phyloP scores from a whole-genome alignment of 2,113 vertebrate species.

The Gadus chalcogrammus region DNA sequence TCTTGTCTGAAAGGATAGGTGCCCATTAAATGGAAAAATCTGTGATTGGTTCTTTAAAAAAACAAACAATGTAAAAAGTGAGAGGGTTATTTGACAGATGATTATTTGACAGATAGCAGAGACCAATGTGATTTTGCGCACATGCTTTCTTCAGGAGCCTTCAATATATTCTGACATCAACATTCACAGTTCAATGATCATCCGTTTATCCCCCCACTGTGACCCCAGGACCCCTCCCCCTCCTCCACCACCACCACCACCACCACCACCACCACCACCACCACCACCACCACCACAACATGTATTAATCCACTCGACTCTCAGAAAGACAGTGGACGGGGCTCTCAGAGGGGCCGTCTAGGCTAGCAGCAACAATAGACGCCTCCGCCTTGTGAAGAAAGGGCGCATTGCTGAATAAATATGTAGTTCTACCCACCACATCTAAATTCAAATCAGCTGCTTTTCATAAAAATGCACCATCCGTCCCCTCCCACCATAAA shows the following conservation, averaged over 20 bases:
- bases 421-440: slow-evolving; percentile 32
- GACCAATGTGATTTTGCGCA: neutral
- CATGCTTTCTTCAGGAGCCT: neutral
- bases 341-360: slow-evolving; percentile 41
- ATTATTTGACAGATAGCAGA: neutral
- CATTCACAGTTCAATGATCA: slow-evolving; percentile 44
- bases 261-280: too few species aligned
- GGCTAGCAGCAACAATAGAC: slow-evolving; percentile 47
- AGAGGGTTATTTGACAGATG: neutral
- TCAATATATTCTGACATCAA: slow-evolving; percentile 38
- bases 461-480: slow-evolving; percentile 56
- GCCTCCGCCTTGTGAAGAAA: slow-evolving; percentile 35
- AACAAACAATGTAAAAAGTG: neutral
- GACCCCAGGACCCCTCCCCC: too few species aligned
- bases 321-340: slow-evolving; percentile 32
- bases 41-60: too few species aligned
- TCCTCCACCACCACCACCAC: too few species aligned
- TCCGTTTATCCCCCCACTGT: slow-evolving; percentile 36
- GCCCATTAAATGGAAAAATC: too few species aligned
- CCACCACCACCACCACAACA: too few species aligned
- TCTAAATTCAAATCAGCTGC: slow-evolving; percentile 61
- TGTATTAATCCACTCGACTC: slow-evolving; percentile 18
- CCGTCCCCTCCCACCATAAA: slow-evolving; percentile 29
- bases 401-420: slow-evolving; percentile 33
- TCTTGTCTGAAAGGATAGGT: too few species aligned